phyloP scores from a whole-genome alignment of 2,113 vertebrate genomes.

The Semnornis frantzii region DNA sequence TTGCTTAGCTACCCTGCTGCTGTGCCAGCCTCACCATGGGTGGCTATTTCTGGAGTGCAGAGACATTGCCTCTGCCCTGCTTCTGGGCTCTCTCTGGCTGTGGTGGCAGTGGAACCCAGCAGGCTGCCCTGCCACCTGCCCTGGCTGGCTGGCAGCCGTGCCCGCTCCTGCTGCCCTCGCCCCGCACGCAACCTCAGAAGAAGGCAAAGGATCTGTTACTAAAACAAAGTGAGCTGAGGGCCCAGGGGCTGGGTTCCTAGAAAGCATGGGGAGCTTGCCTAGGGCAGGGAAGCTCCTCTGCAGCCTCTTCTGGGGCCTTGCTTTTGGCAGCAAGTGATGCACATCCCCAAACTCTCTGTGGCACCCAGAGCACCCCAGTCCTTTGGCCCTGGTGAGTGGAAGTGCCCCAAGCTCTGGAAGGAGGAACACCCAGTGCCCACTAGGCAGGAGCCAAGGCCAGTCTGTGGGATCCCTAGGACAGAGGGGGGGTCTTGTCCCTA shows the following conservation, averaged over 20 bases:
- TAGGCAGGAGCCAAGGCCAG: background rate
- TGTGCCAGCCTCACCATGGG: background rate
- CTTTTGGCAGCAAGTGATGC: background rate
- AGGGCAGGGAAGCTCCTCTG: background rate
- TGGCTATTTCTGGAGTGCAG: slow-evolving; percentile 49
- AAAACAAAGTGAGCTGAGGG: slow-evolving; percentile 12
- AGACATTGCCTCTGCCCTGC: slow-evolving; percentile 19
- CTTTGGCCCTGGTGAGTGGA: background rate
- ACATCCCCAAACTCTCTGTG: background rate
- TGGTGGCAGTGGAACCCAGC: slow-evolving; percentile 11
- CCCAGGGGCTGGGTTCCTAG: background rate
- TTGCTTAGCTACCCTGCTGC: slow-evolving; percentile 3
- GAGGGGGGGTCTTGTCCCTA: rapidly evolving
- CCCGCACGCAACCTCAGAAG: background rate
- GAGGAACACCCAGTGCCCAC: background rate
- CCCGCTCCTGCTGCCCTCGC: background rate
- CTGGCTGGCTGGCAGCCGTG: slow-evolving; percentile 1
- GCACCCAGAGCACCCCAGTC: background rate
- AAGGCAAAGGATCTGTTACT: slow-evolving; percentile 28
- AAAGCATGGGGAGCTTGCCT: background rate
- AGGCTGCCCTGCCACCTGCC: slow-evolving; percentile 29
- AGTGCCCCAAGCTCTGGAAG: background rate
- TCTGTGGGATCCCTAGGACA: background rate
- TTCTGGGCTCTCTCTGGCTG: background rate
- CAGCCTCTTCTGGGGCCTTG: background rate